Conservation (phyloP, 2,113 vertebrate species). For the Thalassarche chlororhynchos region DNA sequence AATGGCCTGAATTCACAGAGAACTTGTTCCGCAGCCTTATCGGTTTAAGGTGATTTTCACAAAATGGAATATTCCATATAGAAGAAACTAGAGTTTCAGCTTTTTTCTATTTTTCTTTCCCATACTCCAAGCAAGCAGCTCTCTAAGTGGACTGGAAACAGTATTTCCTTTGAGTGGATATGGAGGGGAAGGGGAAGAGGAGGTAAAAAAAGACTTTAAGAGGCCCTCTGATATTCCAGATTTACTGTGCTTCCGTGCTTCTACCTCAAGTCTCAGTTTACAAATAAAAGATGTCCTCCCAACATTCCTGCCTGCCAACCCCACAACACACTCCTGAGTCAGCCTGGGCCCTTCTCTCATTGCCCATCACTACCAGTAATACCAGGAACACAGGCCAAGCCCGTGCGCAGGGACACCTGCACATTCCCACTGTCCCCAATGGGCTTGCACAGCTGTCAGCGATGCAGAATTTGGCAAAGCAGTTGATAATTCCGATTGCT, state of each 20-base stretch:
- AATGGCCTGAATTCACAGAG: not conserved
- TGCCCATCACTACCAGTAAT: not conserved
- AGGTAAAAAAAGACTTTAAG: not conserved
- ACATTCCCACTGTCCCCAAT: rapidly evolving
- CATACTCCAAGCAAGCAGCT: not conserved
- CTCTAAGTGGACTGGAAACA: not conserved
- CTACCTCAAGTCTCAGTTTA: not conserved
- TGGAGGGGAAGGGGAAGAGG: not conserved
- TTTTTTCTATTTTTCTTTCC: not conserved
- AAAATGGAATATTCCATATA: not conserved
- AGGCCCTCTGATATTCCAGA: not conserved
- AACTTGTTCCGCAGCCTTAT: not conserved
- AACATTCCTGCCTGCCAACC: not conserved
- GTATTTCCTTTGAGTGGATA: not conserved
- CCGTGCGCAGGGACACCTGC: not conserved
- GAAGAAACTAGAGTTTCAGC: not conserved
- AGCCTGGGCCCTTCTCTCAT: not conserved
- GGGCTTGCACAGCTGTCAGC: not conserved
- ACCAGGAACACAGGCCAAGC: not conserved
- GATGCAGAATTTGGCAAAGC: not conserved
- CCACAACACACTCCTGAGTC: not conserved
- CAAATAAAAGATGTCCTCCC: not conserved
- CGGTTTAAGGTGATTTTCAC: not conserved
- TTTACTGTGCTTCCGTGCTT: not conserved
- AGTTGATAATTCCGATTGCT: not conserved